A percentile compares a stretch with the other conserved stretches of the same genome.
Evolutionary conservation across 2,113 vertebrate genomes (phyloP).

Genomic region (Marmota monax): DNA sequence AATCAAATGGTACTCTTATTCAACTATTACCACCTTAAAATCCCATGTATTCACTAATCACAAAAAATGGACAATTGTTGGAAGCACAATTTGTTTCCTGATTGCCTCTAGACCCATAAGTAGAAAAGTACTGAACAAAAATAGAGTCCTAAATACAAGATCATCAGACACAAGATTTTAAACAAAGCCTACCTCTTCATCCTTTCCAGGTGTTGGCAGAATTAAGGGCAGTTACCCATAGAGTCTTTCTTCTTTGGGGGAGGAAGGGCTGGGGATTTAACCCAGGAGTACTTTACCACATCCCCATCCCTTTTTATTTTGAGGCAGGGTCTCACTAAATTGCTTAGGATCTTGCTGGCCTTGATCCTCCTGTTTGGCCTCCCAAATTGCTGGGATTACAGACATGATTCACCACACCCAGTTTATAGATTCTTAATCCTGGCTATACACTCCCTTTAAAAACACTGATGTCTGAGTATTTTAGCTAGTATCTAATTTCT

Average conservation of each 20-base stretch:
- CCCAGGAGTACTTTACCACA: too few species aligned
- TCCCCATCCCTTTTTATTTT: too few species aligned
- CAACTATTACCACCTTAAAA: slow-evolving; percentile 23
- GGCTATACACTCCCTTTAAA: slow-evolving; percentile 35
- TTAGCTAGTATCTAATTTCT: slow-evolving; percentile 52
- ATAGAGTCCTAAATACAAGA: slow-evolving; percentile 10
- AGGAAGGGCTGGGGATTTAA: too few species aligned
- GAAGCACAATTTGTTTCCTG: slow-evolving; percentile 52
- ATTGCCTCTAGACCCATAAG: slow-evolving; percentile 1
- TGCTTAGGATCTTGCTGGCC: too few species aligned
- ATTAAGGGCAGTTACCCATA: slow-evolving; percentile 13
- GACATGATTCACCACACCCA: too few species aligned
- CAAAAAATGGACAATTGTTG: not conserved
- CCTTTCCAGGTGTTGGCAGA: not conserved
- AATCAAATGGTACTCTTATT: not conserved
- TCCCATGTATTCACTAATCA: not conserved
- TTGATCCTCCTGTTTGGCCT: too few species aligned
- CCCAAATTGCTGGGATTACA: too few species aligned
- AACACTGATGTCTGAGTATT: not conserved
- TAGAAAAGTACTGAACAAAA: slow-evolving; percentile 32
- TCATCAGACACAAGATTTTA: not conserved
- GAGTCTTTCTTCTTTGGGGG: too few species aligned
- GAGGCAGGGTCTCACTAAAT: too few species aligned
- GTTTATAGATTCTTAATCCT: slow-evolving; percentile 6
- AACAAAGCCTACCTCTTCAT: not conserved